Evolutionary conservation across 37 sponge, comb jelly and placozoan genomes (phyloP).

Genomic region (Amphimedon queenslandica): DNA sequence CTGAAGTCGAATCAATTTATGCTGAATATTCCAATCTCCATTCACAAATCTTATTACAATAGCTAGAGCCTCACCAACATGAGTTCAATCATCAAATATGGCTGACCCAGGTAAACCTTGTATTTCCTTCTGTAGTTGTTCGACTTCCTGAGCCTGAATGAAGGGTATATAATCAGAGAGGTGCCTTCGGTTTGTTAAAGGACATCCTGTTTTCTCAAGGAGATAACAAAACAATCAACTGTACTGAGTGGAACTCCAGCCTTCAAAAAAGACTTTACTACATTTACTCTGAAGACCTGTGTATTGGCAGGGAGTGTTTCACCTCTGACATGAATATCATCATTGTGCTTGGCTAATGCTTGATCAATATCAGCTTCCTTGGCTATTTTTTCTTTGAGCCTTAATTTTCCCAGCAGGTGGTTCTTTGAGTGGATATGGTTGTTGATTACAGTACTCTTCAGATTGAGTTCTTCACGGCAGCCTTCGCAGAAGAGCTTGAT

Average conservation of each 20-base stretch:
- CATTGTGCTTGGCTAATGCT: too few species aligned
- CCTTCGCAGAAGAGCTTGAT: too few species aligned
- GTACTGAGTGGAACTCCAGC: constrained; percentile 39
- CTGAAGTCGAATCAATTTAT: neutral
- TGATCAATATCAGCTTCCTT: too few species aligned
- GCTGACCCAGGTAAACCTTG: neutral
- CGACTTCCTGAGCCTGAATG: constrained; percentile 24
- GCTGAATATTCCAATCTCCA: neutral
- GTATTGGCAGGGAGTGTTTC: constrained; percentile 34
- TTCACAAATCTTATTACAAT: neutral
- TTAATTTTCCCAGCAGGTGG: too few species aligned
- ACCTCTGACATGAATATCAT: too few species aligned
- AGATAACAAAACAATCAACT: too few species aligned
- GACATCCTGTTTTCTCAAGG: constrained; percentile 29
- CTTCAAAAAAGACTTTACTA: constrained; percentile 11
- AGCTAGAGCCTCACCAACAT: neutral
- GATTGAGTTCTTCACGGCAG: too few species aligned
- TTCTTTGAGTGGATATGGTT: too few species aligned
- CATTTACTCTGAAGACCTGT: constrained; percentile 29
- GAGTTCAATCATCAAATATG: neutral
- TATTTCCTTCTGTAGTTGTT: constrained; percentile 1
- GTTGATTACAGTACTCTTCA: too few species aligned
- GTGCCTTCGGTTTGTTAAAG: constrained; percentile 1
- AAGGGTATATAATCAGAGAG: constrained; percentile 35
- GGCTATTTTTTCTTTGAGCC: too few species aligned